These are phyloP conservation scores for Emmelina monodactyla DNA, from an alignment of 2,888 invertebrate species.

Conservation along the genomic window DNA sequence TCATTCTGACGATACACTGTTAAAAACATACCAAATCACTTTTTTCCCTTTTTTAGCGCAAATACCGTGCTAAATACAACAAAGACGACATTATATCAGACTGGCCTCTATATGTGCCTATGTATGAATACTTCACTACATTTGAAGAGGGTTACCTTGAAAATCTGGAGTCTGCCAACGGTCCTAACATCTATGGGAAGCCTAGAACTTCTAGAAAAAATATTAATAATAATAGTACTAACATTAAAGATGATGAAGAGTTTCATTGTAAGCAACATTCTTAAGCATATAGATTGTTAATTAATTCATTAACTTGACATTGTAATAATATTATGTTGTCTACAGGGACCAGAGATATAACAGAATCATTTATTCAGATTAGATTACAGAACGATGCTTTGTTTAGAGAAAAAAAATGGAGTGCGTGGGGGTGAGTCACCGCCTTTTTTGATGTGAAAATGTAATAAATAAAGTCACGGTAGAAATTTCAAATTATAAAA, in stretches of 20 bases:
- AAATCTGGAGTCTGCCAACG: conserved; percentile 28
- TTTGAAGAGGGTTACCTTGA: conserved; percentile 32
- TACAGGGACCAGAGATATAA: conserved; percentile 56
- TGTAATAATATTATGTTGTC: too few relatives aligned
- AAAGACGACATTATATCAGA: conserved; percentile 27
- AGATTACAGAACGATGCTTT: conserved; percentile 54
- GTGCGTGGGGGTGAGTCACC: conserved; percentile 49
- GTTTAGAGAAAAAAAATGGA: conserved; percentile 45
- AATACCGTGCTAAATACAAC: conserved; percentile 37
- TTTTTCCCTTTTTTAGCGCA: conserved; percentile 32
- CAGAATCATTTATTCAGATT: conserved; percentile 54
- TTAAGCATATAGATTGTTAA: too few relatives aligned
- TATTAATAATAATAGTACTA: conserved; percentile 17
- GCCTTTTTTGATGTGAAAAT: too few relatives aligned
- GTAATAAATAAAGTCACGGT: too few relatives aligned
- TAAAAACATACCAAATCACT: neutral
- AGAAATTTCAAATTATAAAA: too few relatives aligned
- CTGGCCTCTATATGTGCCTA: conserved; percentile 40
- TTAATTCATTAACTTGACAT: too few relatives aligned
- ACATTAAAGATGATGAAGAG: conserved; percentile 27
- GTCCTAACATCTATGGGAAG: conserved; percentile 19
- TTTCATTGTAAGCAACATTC: conserved; percentile 41
- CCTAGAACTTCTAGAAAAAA: conserved; percentile 19
- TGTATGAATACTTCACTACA: conserved; percentile 35
- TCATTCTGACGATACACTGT: too few relatives aligned